Conservation (phyloP, 2,113 vertebrate species). For the Aspiorhynchus laticeps region DNA sequence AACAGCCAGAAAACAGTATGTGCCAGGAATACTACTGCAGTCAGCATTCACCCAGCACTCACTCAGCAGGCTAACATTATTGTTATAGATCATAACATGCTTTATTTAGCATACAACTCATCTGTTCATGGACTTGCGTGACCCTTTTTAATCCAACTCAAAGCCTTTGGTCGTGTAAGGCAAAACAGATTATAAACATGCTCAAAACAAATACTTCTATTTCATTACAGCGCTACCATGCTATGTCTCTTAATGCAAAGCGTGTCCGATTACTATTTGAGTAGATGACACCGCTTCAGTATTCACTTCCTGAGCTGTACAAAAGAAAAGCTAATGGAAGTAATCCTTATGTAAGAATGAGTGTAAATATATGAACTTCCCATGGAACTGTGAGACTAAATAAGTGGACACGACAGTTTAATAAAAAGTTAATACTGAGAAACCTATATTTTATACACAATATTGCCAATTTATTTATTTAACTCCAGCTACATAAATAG, state of each 20-base stretch:
- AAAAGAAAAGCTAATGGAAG: not conserved
- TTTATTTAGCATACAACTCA: not conserved
- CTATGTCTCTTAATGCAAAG: not conserved
- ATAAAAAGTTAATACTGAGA: not conserved
- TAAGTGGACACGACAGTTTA: too few relatives aligned
- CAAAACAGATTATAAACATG: not conserved
- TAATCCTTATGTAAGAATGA: not conserved
- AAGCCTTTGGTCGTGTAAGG: not conserved
- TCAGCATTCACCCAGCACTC: not conserved
- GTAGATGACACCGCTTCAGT: not conserved
- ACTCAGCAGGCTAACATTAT: not conserved
- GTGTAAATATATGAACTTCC: not conserved
- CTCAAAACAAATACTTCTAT: not conserved
- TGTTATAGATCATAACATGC: not conserved
- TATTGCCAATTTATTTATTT: too few relatives aligned
- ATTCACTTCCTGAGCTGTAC: not conserved
- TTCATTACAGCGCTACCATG: not conserved
- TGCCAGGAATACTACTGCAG: not conserved
- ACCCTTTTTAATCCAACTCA: not conserved
- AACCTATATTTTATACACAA: too few relatives aligned
- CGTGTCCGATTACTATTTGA: slow-evolving; percentile 16
- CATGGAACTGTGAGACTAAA: not conserved
- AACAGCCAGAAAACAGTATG: not conserved
- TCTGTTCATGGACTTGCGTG: not conserved
- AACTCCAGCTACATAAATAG: too few relatives aligned